Percentiles rank a stretch among this genome's conserved stretches.
Evolutionary conservation across 2,888 invertebrate genomes (phyloP).

Genomic region (Catocala sponsa): DNA sequence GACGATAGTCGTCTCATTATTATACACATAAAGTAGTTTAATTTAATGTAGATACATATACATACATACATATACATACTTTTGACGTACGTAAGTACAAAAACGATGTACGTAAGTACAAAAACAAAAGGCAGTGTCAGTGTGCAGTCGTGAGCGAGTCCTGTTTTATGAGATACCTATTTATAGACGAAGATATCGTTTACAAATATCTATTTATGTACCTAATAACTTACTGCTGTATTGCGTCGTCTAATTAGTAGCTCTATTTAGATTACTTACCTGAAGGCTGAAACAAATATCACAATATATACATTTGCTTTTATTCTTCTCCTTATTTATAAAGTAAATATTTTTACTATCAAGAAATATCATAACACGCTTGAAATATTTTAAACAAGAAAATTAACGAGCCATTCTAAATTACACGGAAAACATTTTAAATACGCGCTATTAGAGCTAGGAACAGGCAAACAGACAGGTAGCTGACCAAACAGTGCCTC

Average conservation of each 20-base stretch:
- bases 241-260: slow-evolving; percentile 12
- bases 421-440: slow-evolving; percentile 51
- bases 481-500: slow-evolving; percentile 72
- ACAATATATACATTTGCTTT: slow-evolving; percentile 21
- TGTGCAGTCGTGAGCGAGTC: no score
- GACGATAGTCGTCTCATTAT: no score
- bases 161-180: slow-evolving; percentile 15
- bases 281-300: slow-evolving; percentile 33
- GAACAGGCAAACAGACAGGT: slow-evolving; percentile 58
- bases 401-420: slow-evolving; percentile 31
- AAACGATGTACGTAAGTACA: no score
- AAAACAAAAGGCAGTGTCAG: no score
- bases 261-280: slow-evolving; percentile 28
- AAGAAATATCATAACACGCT: slow-evolving; percentile 20
- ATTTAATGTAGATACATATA: no score
- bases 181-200: slow-evolving; percentile 1
- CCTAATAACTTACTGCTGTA: slow-evolving; percentile 24
- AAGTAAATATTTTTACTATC: slow-evolving; percentile 21
- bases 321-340: slow-evolving; percentile 9
- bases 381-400: slow-evolving; percentile 28
- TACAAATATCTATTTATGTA: neutral
- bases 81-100: no score
- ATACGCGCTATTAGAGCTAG: slow-evolving; percentile 47
- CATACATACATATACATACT: no score
- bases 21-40: no score